These are phyloP conservation scores for Halisarca cf. caerulea DNA, from an alignment of 37 sponge, comb jelly and placozoan genomes.

Conservation along the genomic window DNA sequence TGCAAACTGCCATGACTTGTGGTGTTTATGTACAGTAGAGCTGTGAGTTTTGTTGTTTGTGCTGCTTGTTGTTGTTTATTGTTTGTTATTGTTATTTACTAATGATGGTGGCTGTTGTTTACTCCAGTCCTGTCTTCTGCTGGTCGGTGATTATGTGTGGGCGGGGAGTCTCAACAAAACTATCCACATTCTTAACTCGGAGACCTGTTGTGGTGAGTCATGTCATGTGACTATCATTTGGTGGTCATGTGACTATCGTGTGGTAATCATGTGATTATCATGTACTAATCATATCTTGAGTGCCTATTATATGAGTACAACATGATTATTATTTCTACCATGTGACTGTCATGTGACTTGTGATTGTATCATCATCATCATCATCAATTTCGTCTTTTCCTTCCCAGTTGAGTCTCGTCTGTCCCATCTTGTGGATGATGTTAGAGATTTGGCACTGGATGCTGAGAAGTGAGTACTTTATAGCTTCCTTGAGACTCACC, in stretches of 20 bases:
- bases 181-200: slow-evolving; percentile 77
- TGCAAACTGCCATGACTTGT: no score
- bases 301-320: no score
- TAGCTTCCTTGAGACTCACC: not conserved
- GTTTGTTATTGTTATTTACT: no score
- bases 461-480: slow-evolving; percentile 7
- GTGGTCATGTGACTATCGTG: not conserved
- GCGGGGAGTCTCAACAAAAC: slow-evolving; percentile 65
- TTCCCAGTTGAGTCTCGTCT: slow-evolving; percentile 66
- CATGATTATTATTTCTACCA: not conserved
- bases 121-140: slow-evolving; percentile 65
- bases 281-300: no score
- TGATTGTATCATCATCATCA: not conserved
- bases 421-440: slow-evolving; percentile 63
- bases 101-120: not conserved
- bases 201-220: slow-evolving; percentile 67
- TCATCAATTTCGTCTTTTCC: no score
- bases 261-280: no score
- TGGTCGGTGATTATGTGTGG: slow-evolving; percentile 76
- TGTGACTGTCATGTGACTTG: not conserved
- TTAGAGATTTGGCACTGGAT: slow-evolving; percentile 52
- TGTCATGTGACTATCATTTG: not conserved
- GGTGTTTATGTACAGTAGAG: no score
- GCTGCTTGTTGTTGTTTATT: no score
- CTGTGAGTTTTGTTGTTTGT: no score